Percentiles rank a stretch among this genome's conserved stretches.
phyloP scores from a whole-genome alignment of 2,797 vertebrate genomes.

The Paguma larvata region DNA sequence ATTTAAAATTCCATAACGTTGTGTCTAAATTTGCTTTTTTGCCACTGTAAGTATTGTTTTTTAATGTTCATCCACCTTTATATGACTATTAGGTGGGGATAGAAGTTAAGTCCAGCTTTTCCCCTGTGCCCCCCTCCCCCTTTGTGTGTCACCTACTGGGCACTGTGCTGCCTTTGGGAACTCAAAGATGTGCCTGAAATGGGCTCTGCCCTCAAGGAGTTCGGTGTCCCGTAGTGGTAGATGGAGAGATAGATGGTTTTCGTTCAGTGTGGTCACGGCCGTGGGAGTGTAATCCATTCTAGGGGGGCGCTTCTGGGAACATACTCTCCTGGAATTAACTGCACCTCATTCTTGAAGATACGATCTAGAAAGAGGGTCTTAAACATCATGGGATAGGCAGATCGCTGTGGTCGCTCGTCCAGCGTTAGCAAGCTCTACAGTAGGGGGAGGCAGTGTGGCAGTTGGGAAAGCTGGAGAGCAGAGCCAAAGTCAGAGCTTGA shows the following conservation, averaged over 20 bases:
- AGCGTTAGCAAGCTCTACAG: neutral
- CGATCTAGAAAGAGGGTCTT: neutral
- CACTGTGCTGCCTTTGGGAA: neutral
- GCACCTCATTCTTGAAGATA: neutral
- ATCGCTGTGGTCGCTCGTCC: fast-evolving
- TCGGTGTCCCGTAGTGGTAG: neutral
- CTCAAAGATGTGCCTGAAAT: neutral
- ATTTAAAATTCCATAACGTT: constrained; percentile 13
- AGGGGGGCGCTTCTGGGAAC: neutral
- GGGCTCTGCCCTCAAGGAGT: neutral
- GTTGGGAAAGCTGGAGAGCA: neutral
- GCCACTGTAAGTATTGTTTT: neutral
- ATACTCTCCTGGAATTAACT: neutral
- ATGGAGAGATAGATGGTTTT: neutral
- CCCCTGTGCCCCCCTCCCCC: fast-evolving
- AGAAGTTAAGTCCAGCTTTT: neutral
- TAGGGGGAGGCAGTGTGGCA: too few species aligned
- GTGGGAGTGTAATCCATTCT: neutral
- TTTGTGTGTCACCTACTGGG: neutral
- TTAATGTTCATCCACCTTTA: neutral
- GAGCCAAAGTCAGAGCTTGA: neutral
- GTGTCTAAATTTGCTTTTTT: neutral
- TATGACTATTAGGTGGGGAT: neutral
- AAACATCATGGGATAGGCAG: neutral
- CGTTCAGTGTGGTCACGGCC: neutral